phyloP scores from a whole-genome alignment of 2,888 invertebrate species.

The Eupithecia dodoneata region DNA sequence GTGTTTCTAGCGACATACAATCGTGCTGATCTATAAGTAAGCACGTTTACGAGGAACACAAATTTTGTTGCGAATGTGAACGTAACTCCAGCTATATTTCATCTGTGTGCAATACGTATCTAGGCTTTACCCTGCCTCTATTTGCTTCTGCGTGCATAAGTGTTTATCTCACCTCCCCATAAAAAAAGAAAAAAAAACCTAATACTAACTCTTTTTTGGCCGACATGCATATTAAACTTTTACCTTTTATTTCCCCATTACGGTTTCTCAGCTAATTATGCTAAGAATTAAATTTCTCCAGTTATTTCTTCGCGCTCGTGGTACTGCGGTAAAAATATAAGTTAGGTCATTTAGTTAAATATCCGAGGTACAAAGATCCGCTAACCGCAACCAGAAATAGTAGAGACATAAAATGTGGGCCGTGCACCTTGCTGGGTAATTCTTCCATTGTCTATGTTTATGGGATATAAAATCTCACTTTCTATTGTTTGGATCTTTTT shows the following conservation, averaged over 20 bases:
- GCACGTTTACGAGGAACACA: too few relatives aligned
- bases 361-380: constrained; percentile 22
- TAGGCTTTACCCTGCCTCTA: too few relatives aligned
- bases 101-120: too few relatives aligned
- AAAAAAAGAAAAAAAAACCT: too few relatives aligned
- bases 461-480: constrained; percentile 62
- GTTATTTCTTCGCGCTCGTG: constrained; percentile 23
- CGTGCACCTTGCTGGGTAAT: constrained; percentile 49
- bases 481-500: constrained; percentile 31
- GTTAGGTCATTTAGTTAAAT: constrained; percentile 31
- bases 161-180: too few relatives aligned
- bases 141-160: too few relatives aligned
- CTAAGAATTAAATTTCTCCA: background rate
- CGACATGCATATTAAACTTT: background rate
- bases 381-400: constrained; percentile 28
- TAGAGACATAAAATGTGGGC: constrained; percentile 32
- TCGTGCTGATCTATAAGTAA: too few relatives aligned
- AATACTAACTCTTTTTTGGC: too few relatives aligned
- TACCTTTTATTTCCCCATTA: constrained; percentile 6
- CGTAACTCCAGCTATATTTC: too few relatives aligned
- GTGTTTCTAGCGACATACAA: background rate
- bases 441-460: constrained; percentile 70
- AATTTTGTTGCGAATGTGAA: too few relatives aligned
- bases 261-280: background rate
- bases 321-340: constrained; percentile 30